These are phyloP conservation scores for Laticauda laticaudata DNA, from an alignment of 2,113 vertebrate species.

Conservation along the genomic window DNA sequence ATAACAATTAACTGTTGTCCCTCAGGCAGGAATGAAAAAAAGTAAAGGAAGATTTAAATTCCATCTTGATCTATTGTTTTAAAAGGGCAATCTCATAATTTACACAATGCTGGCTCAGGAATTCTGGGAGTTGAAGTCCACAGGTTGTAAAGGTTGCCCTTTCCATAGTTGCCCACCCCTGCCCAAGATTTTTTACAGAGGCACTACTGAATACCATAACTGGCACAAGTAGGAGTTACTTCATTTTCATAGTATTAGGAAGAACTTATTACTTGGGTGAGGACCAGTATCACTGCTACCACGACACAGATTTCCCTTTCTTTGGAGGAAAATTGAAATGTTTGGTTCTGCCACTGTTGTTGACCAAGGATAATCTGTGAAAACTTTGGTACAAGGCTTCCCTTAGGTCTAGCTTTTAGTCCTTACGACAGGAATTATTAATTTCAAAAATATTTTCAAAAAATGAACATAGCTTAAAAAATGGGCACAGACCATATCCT, in stretches of 20 bases:
- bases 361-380: neutral
- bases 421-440: neutral
- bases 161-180: neutral
- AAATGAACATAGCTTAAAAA: neutral
- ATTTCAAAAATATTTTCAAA: neutral
- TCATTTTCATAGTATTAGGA: neutral
- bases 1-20: neutral
- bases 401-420: neutral
- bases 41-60: fast-evolving
- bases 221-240: neutral
- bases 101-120: neutral
- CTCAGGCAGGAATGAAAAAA: neutral
- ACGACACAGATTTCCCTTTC: neutral
- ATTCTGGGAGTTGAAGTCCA: neutral
- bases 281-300: neutral
- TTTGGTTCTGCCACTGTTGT: too few species aligned
- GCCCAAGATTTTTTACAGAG: neutral
- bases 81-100: neutral
- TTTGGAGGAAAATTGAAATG: neutral
- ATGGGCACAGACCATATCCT: neutral
- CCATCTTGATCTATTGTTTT: neutral
- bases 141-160: neutral
- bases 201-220: neutral
- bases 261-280: neutral
- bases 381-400: neutral